Evolutionary conservation across 2,888 invertebrate genomes (phyloP).

Genomic region (Aplocera efformata): DNA sequence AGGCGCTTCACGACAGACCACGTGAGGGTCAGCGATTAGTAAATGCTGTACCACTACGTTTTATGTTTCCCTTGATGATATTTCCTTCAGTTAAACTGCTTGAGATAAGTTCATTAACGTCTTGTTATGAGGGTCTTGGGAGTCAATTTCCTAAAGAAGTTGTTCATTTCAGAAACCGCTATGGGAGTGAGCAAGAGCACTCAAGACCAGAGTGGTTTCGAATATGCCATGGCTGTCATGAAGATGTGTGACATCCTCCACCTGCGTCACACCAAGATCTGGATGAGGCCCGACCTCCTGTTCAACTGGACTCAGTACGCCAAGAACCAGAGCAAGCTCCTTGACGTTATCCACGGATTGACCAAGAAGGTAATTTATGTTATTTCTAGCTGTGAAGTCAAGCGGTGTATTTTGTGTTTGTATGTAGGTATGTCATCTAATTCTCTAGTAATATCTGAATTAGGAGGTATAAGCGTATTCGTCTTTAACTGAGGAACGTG

Average conservation of each 20-base stretch:
- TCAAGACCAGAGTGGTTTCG: slow-evolving; percentile 89
- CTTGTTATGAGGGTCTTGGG: too few species aligned
- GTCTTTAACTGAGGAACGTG: too few species aligned
- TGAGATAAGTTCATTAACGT: too few species aligned
- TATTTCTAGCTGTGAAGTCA: slow-evolving; percentile 9
- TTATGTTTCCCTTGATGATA: too few species aligned
- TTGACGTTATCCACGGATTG: slow-evolving; percentile 88
- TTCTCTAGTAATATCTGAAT: too few species aligned
- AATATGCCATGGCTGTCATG: slow-evolving; percentile 94
- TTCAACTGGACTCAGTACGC: slow-evolving; percentile 89
- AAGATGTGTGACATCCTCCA: slow-evolving; percentile 94
- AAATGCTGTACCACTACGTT: too few species aligned
- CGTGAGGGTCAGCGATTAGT: too few species aligned
- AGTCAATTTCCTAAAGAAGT: neutral
- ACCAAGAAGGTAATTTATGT: slow-evolving; percentile 85
- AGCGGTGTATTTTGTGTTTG: too few species aligned
- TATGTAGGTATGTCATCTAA: too few species aligned
- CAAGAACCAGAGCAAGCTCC: slow-evolving; percentile 86
- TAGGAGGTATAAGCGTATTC: too few species aligned
- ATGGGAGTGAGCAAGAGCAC: slow-evolving; percentile 93
- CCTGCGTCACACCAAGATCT: slow-evolving; percentile 88
- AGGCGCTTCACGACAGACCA: too few species aligned
- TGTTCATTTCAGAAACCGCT: slow-evolving; percentile 84
- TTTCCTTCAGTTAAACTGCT: too few species aligned
- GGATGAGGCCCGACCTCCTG: slow-evolving; percentile 88